Conservation (phyloP, 1,140 invertebrate genomes). For the Drosophila malerkotliana region DNA sequence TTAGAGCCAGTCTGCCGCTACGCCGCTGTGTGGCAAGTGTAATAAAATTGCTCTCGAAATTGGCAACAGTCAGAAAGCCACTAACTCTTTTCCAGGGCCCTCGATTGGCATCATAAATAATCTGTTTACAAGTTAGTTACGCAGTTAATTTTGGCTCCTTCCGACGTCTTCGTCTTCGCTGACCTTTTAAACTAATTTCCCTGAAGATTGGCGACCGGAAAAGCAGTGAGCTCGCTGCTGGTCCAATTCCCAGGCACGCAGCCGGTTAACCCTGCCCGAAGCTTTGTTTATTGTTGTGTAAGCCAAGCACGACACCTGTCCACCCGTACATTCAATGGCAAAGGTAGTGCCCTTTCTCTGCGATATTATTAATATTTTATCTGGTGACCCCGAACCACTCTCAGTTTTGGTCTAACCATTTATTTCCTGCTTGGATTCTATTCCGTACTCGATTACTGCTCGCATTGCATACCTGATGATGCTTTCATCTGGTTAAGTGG, state of each 20-base stretch:
- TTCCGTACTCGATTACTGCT: slow-evolving; percentile 14
- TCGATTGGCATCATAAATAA: slow-evolving; percentile 73
- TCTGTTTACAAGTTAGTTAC: slow-evolving; percentile 80
- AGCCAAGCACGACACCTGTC: slow-evolving; percentile 74
- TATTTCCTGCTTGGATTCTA: slow-evolving; percentile 31
- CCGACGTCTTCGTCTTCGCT: slow-evolving; percentile 10
- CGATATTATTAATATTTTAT: slow-evolving; percentile 79
- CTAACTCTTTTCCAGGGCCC: slow-evolving; percentile 30
- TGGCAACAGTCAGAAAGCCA: slow-evolving; percentile 32
- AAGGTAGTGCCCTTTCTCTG: slow-evolving; percentile 39
- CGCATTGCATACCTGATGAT: slow-evolving; percentile 67
- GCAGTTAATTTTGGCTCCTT: slow-evolving; percentile 65
- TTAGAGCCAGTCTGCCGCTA: not conserved
- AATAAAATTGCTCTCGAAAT: slow-evolving; percentile 71
- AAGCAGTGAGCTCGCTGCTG: slow-evolving; percentile 12
- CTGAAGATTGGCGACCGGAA: slow-evolving; percentile 56
- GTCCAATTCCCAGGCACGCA: slow-evolving; percentile 63
- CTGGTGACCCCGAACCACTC: slow-evolving; percentile 2
- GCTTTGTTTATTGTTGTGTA: slow-evolving; percentile 77
- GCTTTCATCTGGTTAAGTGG: slow-evolving; percentile 75
- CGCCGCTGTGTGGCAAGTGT: slow-evolving; percentile 55
- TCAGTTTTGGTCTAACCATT: slow-evolving; percentile 1
- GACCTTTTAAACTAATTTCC: slow-evolving; percentile 81
- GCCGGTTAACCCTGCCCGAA: slow-evolving; percentile 15
- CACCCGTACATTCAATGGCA: slow-evolving; percentile 50